Evolutionary conservation across 2,797 vertebrate genomes (phyloP).

Genomic region (Coracias cyanogaster): DNA sequence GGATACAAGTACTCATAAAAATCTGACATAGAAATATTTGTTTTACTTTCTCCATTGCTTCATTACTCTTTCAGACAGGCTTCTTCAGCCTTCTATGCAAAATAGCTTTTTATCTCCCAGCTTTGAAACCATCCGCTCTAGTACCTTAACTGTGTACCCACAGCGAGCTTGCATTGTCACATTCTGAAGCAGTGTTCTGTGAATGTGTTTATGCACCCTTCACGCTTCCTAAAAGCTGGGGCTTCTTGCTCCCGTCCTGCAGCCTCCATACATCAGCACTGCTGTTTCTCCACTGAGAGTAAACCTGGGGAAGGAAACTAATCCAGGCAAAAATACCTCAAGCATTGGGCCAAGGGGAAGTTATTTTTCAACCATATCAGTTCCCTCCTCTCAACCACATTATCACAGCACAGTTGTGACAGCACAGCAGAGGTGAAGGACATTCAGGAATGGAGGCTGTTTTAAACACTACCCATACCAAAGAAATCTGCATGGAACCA

Average conservation of each 20-base stretch:
- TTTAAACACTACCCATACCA: background rate
- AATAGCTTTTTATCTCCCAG: background rate
- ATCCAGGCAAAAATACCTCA: background rate
- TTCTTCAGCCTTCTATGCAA: background rate
- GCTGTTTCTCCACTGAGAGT: background rate
- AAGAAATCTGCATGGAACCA: background rate
- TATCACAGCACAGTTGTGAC: background rate
- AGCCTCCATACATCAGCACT: fast-evolving
- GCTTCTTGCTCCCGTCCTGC: background rate
- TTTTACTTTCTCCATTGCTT: background rate
- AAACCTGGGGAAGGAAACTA: background rate
- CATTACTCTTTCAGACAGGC: background rate
- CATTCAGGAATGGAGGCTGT: background rate
- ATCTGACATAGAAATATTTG: background rate
- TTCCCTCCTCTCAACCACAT: background rate
- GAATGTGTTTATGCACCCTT: background rate
- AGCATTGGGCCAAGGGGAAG: background rate
- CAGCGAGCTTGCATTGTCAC: background rate
- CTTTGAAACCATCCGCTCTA: background rate
- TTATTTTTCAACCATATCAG: background rate
- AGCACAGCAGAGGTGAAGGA: background rate
- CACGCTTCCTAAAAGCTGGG: background rate
- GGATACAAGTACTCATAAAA: background rate
- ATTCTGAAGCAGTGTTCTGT: background rate
- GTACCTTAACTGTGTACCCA: background rate